A percentile compares a stretch with the other conserved stretches of the same genome.
phyloP scores from a whole-genome alignment of 2,888 invertebrate genomes.

The Gasteruption jaculator region DNA sequence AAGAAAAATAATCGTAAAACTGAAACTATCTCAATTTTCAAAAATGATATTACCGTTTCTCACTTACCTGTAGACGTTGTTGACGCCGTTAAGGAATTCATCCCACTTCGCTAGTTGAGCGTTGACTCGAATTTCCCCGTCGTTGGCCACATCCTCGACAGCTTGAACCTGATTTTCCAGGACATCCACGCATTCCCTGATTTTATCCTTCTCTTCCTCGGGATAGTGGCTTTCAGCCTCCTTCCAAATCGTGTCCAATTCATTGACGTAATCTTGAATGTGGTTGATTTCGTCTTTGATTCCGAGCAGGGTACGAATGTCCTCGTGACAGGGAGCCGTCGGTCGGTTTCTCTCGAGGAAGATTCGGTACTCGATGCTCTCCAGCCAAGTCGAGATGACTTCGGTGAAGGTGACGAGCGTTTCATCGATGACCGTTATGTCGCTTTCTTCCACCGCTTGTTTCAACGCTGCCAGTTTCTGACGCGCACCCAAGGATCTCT shows the following conservation, averaged over 20 bases:
- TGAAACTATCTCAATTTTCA: too few relatives aligned
- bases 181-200: conserved; percentile 58
- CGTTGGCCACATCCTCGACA: conserved; percentile 64
- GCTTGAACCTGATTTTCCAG: conserved; percentile 66
- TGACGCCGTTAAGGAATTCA: conserved; percentile 64
- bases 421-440: conserved; percentile 60
- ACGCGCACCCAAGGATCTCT: conserved; percentile 58
- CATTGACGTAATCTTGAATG: conserved; percentile 64
- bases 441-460: conserved; percentile 58
- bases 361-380: conserved; percentile 78
- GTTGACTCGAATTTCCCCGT: conserved; percentile 56
- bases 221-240: conserved; percentile 31
- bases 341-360: conserved; percentile 53
- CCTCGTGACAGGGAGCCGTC: conserved; percentile 32
- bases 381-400: conserved; percentile 78
- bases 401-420: conserved; percentile 73
- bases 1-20: background rate
- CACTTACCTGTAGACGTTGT: conserved; percentile 57
- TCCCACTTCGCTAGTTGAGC: conserved; percentile 67
- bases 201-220: conserved; percentile 53
- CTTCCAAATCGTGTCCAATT: conserved; percentile 60
- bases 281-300: conserved; percentile 64
- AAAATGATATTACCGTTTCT: too few relatives aligned
- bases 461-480: conserved; percentile 59
- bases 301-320: conserved; percentile 53